Evolutionary conservation across 2,888 invertebrate genomes (phyloP), one percentile per base, ranked within the genome.

Genomic region (Eilema griseolum): DNA sequence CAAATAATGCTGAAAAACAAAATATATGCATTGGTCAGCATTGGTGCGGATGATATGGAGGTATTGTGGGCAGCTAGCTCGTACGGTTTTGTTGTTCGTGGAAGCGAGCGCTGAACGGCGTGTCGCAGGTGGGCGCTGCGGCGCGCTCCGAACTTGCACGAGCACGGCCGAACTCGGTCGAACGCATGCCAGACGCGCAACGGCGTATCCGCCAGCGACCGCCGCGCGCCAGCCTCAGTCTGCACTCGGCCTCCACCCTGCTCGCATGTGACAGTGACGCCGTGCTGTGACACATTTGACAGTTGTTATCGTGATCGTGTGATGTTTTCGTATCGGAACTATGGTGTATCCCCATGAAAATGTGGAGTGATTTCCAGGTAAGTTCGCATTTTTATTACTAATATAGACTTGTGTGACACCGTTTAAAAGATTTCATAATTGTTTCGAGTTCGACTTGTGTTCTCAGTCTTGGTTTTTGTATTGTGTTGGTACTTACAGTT

Each of bases 311-410:
- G 95, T 95, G 93, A 90, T 93, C 94, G 92, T 93, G 95, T 93
- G 86, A 95, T 95, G 95, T 95, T 95, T 93, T 95, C 92, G 90
- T 94, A 91, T 94, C 87, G 95, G 94, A 95, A 95, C 94, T 95
- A 95, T 95, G 95, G 92, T 95, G 93, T 92, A 95, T 95, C 92
- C 95, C 92, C 88, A 95, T 95, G 95, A 95, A 95, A 92, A 95
- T 95, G 95, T 95, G 95, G 95, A 95, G 95, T 95, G 95, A 95
- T 93, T 95, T 95, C 86, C 95, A 95, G 94, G 95, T 95, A 85
- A 93, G 95, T 85, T 61, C 63, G 73, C 69, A 10, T 66, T 65
- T 20, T 79, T 77, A 75, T 60, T 64, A 37, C 57, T 73, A 37
- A 26, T 68, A 28, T 26, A 65, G 37, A 52, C 66, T 52, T 73